Conservation (phyloP, 2,797 vertebrate species). For the Gobionotothen gibberifrons region DNA sequence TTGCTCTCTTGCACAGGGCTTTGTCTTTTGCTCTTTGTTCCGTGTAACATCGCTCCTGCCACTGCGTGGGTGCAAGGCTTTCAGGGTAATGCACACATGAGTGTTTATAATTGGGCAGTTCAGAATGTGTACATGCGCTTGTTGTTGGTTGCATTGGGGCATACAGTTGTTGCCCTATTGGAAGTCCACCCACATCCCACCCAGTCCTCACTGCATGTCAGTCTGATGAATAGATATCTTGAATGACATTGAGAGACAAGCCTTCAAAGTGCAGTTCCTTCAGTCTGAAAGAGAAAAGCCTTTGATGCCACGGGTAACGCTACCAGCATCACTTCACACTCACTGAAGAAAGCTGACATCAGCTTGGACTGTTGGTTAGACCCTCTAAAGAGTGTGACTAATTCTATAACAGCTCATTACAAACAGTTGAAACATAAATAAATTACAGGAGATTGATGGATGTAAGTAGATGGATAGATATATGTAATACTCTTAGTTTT, state of each 20-base stretch:
- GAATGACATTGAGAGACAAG: conserved; percentile 58
- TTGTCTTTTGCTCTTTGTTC: conserved; percentile 68
- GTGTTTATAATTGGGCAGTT: conserved; percentile 49
- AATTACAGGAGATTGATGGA: conserved; percentile 22
- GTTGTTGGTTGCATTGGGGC: conserved; percentile 44
- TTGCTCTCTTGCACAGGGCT: conserved; percentile 34
- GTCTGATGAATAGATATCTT: conserved; percentile 42
- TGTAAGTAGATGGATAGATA: neutral
- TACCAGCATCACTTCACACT: conserved; percentile 45
- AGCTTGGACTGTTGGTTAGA: conserved; percentile 25
- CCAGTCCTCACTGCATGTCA: conserved; percentile 51
- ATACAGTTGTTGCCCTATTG: conserved; percentile 53
- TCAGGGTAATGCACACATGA: conserved; percentile 40
- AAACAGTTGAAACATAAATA: conserved; percentile 12
- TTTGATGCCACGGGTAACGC: conserved; percentile 36
- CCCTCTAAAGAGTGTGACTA: conserved; percentile 23
- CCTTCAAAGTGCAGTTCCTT: conserved; percentile 42
- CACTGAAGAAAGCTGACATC: conserved; percentile 28
- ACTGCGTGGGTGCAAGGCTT: conserved; percentile 51
- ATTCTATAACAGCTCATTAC: conserved; percentile 37
- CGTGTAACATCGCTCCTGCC: conserved; percentile 44
- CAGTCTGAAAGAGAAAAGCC: conserved; percentile 38
- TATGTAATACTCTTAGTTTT: neutral
- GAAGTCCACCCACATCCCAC: conserved; percentile 59
- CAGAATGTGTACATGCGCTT: conserved; percentile 33